phyloP scores from a whole-genome alignment of 2,888 invertebrate species.

The Ctenicera cuprea region DNA sequence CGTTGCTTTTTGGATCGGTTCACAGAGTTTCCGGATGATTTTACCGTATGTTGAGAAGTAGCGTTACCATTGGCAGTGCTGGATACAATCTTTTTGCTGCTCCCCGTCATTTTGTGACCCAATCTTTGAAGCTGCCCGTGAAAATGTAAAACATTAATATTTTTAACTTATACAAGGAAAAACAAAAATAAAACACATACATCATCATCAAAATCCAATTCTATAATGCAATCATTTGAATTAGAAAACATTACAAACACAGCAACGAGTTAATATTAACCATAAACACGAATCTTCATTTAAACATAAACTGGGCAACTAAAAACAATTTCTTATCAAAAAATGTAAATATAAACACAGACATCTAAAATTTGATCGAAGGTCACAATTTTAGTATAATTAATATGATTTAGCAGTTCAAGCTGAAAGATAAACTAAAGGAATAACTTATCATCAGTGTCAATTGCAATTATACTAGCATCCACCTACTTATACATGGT shows the following conservation, averaged over 20 bases:
- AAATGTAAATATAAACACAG: background rate
- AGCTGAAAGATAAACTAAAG: too few species aligned
- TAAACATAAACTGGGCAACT: background rate
- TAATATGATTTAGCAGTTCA: too few species aligned
- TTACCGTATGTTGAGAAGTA: constrained; percentile 33
- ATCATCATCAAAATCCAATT: constrained; percentile 28
- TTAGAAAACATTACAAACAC: constrained; percentile 9
- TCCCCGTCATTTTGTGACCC: constrained; percentile 79
- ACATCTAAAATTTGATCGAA: background rate
- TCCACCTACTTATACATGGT: too few species aligned
- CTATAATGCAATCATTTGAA: constrained; percentile 39
- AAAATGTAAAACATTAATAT: background rate
- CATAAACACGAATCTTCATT: background rate
- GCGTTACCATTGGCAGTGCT: constrained; percentile 60
- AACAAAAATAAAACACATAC: constrained; percentile 32
- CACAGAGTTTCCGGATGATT: constrained; percentile 25
- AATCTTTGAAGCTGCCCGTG: constrained; percentile 78
- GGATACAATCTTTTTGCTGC: constrained; percentile 61
- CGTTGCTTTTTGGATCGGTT: constrained; percentile 65
- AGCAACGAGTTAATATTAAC: background rate
- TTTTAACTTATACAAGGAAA: constrained; percentile 53
- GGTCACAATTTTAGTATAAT: background rate
- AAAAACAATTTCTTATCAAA: constrained; percentile 27
- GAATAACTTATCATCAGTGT: too few species aligned
- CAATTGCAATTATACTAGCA: too few species aligned